Base-by-base conservation (phyloP, 2,113 vertebrate species). In the Setophaga coronata region DNA sequence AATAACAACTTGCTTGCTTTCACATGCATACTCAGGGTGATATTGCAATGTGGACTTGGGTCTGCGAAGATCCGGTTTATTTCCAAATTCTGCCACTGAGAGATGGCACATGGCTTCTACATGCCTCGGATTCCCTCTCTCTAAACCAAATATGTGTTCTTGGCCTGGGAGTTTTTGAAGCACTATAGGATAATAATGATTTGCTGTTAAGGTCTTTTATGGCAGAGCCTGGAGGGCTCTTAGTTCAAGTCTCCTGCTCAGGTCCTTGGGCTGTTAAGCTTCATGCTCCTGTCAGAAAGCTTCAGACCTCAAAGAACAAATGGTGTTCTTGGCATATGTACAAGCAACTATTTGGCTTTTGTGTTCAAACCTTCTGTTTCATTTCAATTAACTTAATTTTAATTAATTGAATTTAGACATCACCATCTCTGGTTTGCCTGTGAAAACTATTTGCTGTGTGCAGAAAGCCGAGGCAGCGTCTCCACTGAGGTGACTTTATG, bases 401-500 rank as follows among this genome's bases (percentile, higher is more conserved):
- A 85, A 77, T 90, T 34, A 48, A 58, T 47, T 66, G 12, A 48
- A 36, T 43, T 40, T 45, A 66, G 60, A 56, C 0, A 3, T 61
- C 34, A 9, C 13, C 0, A 7, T 38, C 51, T 65, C 47, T 1
- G 0, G 26, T 86, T 84, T 88, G 66, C 31, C 56, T 42, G 26
- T 0, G 21, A 69, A 70, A 57, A 58, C 69, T 18, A 6, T 48
- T 74, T 93, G 71, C 69, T 0, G 0, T 7, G 7, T 62, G 40
- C 0, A 0, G 10, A 62, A 58, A 34, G 23, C 48, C 0, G 0
- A 40, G 28, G 34, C 31, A 20, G 54, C 0, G 0, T 56, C n/a
- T 85, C 53, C 31, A 11, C 45, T 0, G 6, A 29, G 60, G 8
- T 40, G 76, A 34, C 54, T 95, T 79, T 74, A 81, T 47, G 36